Evolutionary conservation across 53 echinoderm and acorn worm species (phyloP), one percentile per base, ranked within the genome.

Genomic region (Stichopus horrens): DNA sequence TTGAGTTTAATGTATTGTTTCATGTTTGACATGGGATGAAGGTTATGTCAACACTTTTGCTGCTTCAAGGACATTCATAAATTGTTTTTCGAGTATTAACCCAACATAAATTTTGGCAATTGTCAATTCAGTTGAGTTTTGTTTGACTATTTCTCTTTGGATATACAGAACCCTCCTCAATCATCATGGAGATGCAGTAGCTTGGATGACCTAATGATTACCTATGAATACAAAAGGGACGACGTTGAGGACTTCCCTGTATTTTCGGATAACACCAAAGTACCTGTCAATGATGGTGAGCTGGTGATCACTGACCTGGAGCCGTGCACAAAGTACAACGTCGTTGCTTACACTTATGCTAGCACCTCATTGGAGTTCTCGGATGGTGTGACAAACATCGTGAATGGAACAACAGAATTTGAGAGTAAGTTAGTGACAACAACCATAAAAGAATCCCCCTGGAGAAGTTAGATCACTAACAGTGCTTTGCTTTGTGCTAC

Each of bases 101-200:
- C 37, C 37, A 37, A 37, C 37, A 37, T 37, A 37, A 37, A 37
- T 37, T 37, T 37, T 37, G 37, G 1, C 37, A 37, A 37, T 37
- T 37, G 2, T 37, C 37, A 37, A 37, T 0, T 37, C 37, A 37
- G 37, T 1, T 37, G 37, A 37, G 37, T 37, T 37, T 37, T 37
- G 37, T 37, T 37, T 37, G 37, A 37, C 37, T 37, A 37, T 37
- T 59, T 59, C 59, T 59, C 11, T 59, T 59, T 59, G 8, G 11
- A 59, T 9, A 6, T 76, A 13, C 68, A 85, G 85, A 22, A 58
- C 21, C 85, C 85, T 66, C 60, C 60, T n/a, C 85, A 66, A 67
- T 67, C 68, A 9, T 52, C 85, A 5, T 85, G 85, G 85, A 51
- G 85, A 67, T 85, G 85, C 85, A 85, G 85, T 85, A 37, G 16